Evolutionary conservation across 1,140 invertebrate species (phyloP).

Genomic region (Mercenaria mercenaria): DNA sequence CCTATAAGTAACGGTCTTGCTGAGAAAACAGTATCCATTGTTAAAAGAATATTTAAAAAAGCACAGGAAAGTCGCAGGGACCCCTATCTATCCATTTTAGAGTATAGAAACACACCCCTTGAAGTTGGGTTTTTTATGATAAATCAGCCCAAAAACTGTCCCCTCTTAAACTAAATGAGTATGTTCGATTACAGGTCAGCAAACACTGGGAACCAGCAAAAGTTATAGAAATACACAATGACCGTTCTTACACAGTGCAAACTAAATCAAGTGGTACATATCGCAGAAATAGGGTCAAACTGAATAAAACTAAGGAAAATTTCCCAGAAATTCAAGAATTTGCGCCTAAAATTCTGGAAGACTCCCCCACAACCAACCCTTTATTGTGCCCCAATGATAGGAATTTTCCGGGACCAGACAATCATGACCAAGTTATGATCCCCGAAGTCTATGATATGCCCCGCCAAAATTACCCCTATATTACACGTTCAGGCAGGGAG

Average conservation of each 20-base stretch:
- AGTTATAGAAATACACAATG: constrained; percentile 19
- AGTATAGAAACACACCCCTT: constrained; percentile 58
- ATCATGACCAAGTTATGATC: not conserved
- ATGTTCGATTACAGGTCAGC: not conserved
- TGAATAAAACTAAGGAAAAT: constrained; percentile 22
- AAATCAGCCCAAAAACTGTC: not conserved
- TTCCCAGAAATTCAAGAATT: constrained; percentile 20
- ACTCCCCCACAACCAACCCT: not conserved
- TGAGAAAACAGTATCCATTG: constrained; percentile 66
- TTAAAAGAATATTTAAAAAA: constrained; percentile 70
- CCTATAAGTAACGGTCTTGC: constrained; percentile 63
- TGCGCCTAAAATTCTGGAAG: not conserved
- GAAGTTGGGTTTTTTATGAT: not conserved
- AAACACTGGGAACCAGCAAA: not conserved
- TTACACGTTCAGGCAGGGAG: constrained; percentile 5
- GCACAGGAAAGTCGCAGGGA: not conserved
- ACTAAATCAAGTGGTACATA: not conserved
- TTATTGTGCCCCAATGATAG: not conserved
- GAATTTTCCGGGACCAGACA: not conserved
- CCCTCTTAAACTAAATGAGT: not conserved
- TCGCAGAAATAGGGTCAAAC: constrained; percentile 20
- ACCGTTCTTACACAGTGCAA: constrained; percentile 39
- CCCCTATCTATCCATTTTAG: constrained; percentile 44
- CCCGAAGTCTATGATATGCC: not conserved
- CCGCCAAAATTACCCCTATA: not conserved